Evolutionary conservation across 2,888 invertebrate genomes (phyloP), one percentile per base, ranked within the genome.

Genomic region (Trissolcus japonicus): DNA sequence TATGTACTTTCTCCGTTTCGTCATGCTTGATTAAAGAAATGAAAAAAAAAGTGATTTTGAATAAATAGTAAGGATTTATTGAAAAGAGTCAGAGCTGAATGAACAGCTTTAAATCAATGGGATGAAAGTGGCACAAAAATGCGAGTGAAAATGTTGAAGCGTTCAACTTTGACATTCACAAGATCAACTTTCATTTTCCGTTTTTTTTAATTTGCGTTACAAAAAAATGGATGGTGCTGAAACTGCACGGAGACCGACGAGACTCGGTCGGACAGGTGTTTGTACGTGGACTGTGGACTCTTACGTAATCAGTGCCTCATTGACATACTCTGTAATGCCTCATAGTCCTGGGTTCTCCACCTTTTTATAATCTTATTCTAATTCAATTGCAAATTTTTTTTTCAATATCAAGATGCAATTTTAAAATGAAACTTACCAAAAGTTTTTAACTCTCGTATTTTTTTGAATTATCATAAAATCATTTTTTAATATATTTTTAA

Each of bases 221-320:
- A 35, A 35, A 35, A 35, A 6, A 29, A 29, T 7, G 6, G 11
- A 35, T 35, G 35, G 35, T 35, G 35, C 35, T 35, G 9, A 35
- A 35, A 35, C 11, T 35, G 35, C 35, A 35, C 9, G 35, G 29
- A 29, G 29, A 29, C 29, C 29, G 19, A 19, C 19, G 2, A 25
- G 35, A 11, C 35, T 35, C 11, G 11, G 35, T 35, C 35, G 35
- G 35, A 63, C 74, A 67, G 67, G 67, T 67, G 74, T 35, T 35
- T 56, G 73, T 19, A 17, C 51, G 55, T 62, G 74, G 74, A 74
- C 74, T 74, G 74, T 74, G 74, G 67, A 74, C 74, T 67, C 67
- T 74, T 75, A 68, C 68, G 75, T 68, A 75, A 75, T 57, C 51
- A 53, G 59, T 66, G 73, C 55, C 73, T 66, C 68, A 68, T 57